Evolutionary conservation across 2,888 invertebrate species (phyloP), one percentile per base, ranked within the genome.

Genomic region (Cryptosula pallasiana): DNA sequence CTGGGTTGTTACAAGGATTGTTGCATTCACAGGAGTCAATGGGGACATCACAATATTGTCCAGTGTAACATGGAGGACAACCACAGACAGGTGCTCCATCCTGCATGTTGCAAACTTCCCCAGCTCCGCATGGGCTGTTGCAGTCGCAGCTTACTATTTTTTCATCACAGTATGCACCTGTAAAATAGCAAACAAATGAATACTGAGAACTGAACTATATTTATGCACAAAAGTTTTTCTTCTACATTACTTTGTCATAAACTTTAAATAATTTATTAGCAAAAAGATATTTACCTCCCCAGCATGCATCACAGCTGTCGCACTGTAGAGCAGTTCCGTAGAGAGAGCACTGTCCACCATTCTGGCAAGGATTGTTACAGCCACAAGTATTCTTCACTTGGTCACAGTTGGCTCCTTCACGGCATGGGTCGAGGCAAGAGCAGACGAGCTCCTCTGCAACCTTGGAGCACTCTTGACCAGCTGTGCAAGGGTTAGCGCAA

Each of bases 41-140:
- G 13, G 34, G 63, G 34, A 63, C 27, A 32, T 63, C 63, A 34
- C 63, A 63, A 34, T 63, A 63, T 13, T 63, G 29, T 27, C 63
- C 63, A 13, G 63, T 63, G 13, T 32, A 32, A 32, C 63, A 63
- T 5, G 20, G 25, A 29, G 63, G 63, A 63, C 63, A 63, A 5
- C 63, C 63, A 32, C 63, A 63, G 29, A 63, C 63, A 63, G 63
- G 63, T 63, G 63, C 63, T 32, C 63, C 63, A 63, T 63, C n/a
- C 32, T 13, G 5, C 63, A 63, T 63, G 32, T 63, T 63, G 32
- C 63, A 63, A 20, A 63, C 63, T 32, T 63, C 32, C 13, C 5
- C 27, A 13, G 13, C 29, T 5, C 63, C 63, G n/a, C 63, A 63
- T 32, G 63, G 63, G 63, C 32, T 63, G 63, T 63, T 63, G n/a